A percentile compares a stretch with the other conserved stretches of the same genome.
These are phyloP conservation scores for Drosophila eohydei DNA, from an alignment of 2,888 invertebrate genomes.

Conservation along the genomic window DNA sequence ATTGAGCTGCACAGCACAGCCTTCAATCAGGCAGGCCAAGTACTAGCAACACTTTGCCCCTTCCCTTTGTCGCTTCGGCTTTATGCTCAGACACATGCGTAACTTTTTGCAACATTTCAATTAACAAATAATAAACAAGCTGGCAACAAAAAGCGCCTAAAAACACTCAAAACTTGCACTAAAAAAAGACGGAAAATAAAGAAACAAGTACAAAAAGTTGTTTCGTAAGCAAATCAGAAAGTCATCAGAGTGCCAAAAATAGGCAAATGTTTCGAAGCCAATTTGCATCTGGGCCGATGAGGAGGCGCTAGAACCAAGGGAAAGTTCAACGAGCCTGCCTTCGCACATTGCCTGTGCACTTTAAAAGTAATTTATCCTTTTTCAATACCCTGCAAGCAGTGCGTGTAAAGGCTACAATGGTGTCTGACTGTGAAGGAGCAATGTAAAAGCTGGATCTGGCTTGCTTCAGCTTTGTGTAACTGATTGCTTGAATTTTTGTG, in stretches of 20 bases:
- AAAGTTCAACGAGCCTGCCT: slow-evolving; percentile 18
- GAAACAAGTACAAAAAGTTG: slow-evolving; percentile 44
- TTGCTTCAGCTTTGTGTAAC: neutral
- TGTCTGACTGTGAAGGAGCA: neutral
- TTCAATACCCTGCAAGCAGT: slow-evolving; percentile 10
- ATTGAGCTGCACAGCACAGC: slow-evolving; percentile 26
- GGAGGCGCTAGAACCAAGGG: slow-evolving; percentile 36
- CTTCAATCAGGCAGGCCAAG: slow-evolving; percentile 39
- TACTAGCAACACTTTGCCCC: slow-evolving; percentile 1
- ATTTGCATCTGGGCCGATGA: slow-evolving; percentile 66
- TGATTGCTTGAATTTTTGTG: neutral
- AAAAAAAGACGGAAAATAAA: slow-evolving; percentile 2
- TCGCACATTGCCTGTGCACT: slow-evolving; percentile 53
- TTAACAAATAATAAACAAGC: slow-evolving; percentile 79
- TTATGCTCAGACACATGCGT: slow-evolving; percentile 33
- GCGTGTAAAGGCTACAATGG: neutral
- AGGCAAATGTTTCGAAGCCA: slow-evolving; percentile 43
- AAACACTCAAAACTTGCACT: slow-evolving; percentile 46
- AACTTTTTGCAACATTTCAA: slow-evolving; percentile 74
- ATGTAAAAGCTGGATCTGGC: neutral
- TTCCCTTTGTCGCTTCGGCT: neutral
- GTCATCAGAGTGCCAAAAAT: slow-evolving; percentile 68
- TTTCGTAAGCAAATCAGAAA: slow-evolving; percentile 78
- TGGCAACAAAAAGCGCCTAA: slow-evolving; percentile 62
- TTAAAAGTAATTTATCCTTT: slow-evolving; percentile 78